A percentile compares a stretch with the other conserved stretches of the same genome.
phyloP scores from a whole-genome alignment of 2,888 invertebrate species.

The Arctia plantaginis region DNA sequence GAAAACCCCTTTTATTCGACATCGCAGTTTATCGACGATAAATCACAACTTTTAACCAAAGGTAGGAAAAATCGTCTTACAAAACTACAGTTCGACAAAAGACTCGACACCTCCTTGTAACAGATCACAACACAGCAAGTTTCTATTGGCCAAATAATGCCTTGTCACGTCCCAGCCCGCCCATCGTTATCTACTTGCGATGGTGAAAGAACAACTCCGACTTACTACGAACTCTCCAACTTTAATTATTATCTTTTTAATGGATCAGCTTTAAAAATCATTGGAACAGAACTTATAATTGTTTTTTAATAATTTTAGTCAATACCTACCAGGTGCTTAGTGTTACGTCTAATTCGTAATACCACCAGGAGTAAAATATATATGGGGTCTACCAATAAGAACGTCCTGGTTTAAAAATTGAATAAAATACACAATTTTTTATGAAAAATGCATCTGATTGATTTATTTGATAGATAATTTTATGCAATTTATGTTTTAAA shows the following conservation, averaged over 20 bases:
- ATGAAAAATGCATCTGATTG: too few relatives aligned
- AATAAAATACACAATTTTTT: too few relatives aligned
- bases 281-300: conserved; percentile 11
- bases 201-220: background rate
- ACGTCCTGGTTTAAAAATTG: too few relatives aligned
- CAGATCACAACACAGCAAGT: conserved; percentile 23
- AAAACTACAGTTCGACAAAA: conserved; percentile 8
- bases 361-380: too few relatives aligned
- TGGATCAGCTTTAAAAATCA: conserved; percentile 11
- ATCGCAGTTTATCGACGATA: background rate
- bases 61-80: background rate
- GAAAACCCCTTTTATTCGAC: background rate
- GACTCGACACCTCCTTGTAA: background rate
- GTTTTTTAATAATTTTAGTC: background rate
- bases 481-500: too few relatives aligned
- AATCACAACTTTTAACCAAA: conserved; percentile 7
- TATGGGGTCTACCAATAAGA: too few relatives aligned
- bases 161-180: conserved; percentile 12
- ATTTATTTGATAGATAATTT: too few relatives aligned
- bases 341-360: too few relatives aligned
- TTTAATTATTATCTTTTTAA: conserved; percentile 26
- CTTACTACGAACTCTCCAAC: conserved; percentile 11
- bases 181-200: conserved; percentile 17
- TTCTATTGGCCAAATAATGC: conserved; percentile 28
- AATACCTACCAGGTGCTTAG: background rate